phyloP scores from a whole-genome alignment of 2,113 vertebrate genomes.

The Catharus minimus region DNA sequence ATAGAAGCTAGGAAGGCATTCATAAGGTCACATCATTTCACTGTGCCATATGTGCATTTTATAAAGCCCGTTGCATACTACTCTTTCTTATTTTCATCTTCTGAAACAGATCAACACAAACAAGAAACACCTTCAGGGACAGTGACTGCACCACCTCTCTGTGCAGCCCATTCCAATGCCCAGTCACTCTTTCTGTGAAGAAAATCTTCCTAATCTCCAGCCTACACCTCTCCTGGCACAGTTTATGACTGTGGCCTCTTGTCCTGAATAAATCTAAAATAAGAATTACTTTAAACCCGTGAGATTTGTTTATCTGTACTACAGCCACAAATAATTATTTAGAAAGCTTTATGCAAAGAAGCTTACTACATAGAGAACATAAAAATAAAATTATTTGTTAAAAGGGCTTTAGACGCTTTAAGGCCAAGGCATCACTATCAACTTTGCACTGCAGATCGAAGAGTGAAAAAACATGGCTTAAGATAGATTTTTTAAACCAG shows the following conservation, averaged over 20 bases:
- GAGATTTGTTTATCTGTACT: neutral
- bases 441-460: slow-evolving; percentile 37
- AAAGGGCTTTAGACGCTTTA: slow-evolving; percentile 19
- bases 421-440: neutral
- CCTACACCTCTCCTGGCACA: neutral
- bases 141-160: too few species aligned
- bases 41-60: neutral
- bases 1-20: neutral
- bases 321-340: neutral
- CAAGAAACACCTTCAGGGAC: neutral
- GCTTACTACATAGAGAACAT: neutral
- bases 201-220: neutral
- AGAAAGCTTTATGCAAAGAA: neutral
- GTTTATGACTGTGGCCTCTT: neutral
- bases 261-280: neutral
- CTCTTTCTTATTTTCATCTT: neutral
- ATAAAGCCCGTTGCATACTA: neutral
- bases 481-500: neutral
- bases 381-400: slow-evolving; percentile 18
- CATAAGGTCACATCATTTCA: neutral
- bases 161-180: neutral
- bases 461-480: slow-evolving; percentile 26
- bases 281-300: neutral
- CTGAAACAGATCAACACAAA: neutral
- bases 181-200: neutral